These are phyloP conservation scores for Smittia sp. DNA, from an alignment of 2,888 invertebrate species.

Conservation along the genomic window DNA sequence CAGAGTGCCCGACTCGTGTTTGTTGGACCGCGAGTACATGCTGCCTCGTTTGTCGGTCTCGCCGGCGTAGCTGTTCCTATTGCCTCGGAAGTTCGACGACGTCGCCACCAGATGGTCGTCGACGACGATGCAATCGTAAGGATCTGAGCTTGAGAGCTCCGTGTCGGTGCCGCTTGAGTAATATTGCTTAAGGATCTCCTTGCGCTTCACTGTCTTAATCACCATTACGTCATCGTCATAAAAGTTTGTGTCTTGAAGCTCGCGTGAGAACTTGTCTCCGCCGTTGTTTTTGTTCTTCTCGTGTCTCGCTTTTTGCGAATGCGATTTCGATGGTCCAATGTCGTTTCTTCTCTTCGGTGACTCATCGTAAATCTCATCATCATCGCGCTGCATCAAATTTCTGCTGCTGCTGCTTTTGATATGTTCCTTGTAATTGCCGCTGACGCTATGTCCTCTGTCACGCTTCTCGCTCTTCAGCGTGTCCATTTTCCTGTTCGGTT, in stretches of 20 bases:
- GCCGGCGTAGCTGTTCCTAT: conserved; percentile 55
- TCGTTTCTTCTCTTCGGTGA: conserved; percentile 35
- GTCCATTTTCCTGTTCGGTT: background rate
- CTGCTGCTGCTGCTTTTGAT: background rate
- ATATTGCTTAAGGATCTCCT: conserved; percentile 71
- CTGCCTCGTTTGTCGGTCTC: conserved; percentile 45
- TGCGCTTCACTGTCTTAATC: conserved; percentile 70
- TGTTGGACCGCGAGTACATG: background rate
- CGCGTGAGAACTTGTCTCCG: conserved; percentile 49
- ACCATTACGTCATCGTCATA: conserved; percentile 65
- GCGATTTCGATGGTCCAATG: conserved; percentile 47
- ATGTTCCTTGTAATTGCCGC: background rate
- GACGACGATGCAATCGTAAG: conserved; percentile 78
- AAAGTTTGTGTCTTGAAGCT: conserved; percentile 62
- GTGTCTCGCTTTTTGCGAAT: background rate
- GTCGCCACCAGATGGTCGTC: conserved; percentile 65
- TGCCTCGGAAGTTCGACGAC: conserved; percentile 52
- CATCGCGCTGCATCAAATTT: background rate
- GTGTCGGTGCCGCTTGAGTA: conserved; percentile 63
- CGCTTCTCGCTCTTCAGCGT: background rate
- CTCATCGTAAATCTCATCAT: conserved; percentile 29
- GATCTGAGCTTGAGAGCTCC: conserved; percentile 68
- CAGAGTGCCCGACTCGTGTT: conserved; percentile 48
- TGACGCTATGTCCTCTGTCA: background rate
- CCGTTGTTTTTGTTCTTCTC: conserved; percentile 9